phyloP scores from a whole-genome alignment of 2,888 invertebrate genomes.

The Eledona agricola region DNA sequence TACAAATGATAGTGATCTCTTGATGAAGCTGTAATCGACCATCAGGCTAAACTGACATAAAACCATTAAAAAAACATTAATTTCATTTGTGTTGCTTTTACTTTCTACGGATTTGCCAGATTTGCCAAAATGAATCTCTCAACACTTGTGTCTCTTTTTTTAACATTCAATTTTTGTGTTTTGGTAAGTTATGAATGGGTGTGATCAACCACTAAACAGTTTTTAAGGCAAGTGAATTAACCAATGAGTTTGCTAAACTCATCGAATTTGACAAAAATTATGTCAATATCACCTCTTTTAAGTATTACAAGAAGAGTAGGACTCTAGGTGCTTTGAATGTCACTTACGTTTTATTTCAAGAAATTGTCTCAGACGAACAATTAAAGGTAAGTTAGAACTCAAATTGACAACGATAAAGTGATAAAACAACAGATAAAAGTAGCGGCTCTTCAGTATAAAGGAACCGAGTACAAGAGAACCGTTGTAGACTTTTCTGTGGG shows the following conservation, averaged over 20 bases:
- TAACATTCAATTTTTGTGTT: too few relatives aligned
- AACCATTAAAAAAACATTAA: conserved; percentile 25
- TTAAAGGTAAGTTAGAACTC: conserved; percentile 9
- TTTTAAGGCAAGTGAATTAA: too few relatives aligned
- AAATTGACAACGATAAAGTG: not conserved
- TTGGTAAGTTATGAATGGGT: too few relatives aligned
- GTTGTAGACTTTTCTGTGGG: conserved; percentile 25
- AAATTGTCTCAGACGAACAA: conserved; percentile 20
- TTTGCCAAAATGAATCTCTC: too few relatives aligned
- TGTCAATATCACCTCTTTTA: conserved; percentile 9
- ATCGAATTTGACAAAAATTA: conserved; percentile 3
- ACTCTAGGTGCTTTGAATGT: conserved; percentile 16
- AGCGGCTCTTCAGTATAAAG: conserved; percentile 13
- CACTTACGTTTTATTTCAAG: conserved; percentile 7
- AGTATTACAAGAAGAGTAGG: conserved; percentile 22
- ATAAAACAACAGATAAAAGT: conserved; percentile 6
- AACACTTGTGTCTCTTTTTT: too few relatives aligned
- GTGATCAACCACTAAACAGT: too few relatives aligned
- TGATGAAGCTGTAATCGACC: too few relatives aligned
- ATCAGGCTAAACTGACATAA: conserved; percentile 8
- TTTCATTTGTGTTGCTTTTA: too few relatives aligned
- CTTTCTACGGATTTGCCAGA: too few relatives aligned
- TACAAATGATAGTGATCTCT: too few relatives aligned
- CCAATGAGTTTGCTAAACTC: conserved; percentile 23
- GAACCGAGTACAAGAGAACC: conserved; percentile 24